Evolutionary conservation across 2,888 invertebrate species (phyloP).

Genomic region (Drosophila melanosoma): DNA sequence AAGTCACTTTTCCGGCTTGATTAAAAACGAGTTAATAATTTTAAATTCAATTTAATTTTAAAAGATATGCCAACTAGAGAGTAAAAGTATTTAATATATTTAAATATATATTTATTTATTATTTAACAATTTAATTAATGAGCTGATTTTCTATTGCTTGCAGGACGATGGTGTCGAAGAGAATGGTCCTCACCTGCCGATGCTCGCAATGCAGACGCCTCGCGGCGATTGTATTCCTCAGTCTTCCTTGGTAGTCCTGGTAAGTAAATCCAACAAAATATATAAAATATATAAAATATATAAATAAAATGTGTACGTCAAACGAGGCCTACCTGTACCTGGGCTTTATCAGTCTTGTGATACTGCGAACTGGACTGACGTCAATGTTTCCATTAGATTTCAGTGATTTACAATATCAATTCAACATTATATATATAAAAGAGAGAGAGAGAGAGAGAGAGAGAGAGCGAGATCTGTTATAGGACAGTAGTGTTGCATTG

Average conservation of each 20-base stretch:
- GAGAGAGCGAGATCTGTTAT: slow-evolving; percentile 42
- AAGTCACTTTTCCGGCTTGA: slow-evolving; percentile 19
- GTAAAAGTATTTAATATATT: background rate
- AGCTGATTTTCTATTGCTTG: slow-evolving; percentile 82
- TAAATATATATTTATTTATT: background rate
- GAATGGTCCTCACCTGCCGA: slow-evolving; percentile 95
- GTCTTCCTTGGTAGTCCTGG: slow-evolving; percentile 96
- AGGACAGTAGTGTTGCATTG: slow-evolving; percentile 55
- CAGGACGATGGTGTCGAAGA: slow-evolving; percentile 97
- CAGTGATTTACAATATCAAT: slow-evolving; percentile 68
- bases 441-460: background rate
- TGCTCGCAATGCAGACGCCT: slow-evolving; percentile 91
- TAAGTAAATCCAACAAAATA: slow-evolving; percentile 82
- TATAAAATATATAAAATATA: too few species aligned
- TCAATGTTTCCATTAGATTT: slow-evolving; percentile 74
- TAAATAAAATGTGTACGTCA: background rate
- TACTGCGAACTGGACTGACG: slow-evolving; percentile 46
- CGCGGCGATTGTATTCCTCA: slow-evolving; percentile 95
- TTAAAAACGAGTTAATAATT: background rate
- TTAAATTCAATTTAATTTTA: background rate
- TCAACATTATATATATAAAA: slow-evolving; percentile 4
- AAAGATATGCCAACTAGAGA: background rate
- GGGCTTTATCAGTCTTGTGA: slow-evolving; percentile 46
- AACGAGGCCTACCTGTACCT: background rate
- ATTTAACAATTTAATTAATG: slow-evolving; percentile 41